A percentile compares a stretch with the other conserved stretches of the same genome.
phyloP scores from a whole-genome alignment of 2,888 invertebrate genomes.

The Tanaodytes sp. region DNA sequence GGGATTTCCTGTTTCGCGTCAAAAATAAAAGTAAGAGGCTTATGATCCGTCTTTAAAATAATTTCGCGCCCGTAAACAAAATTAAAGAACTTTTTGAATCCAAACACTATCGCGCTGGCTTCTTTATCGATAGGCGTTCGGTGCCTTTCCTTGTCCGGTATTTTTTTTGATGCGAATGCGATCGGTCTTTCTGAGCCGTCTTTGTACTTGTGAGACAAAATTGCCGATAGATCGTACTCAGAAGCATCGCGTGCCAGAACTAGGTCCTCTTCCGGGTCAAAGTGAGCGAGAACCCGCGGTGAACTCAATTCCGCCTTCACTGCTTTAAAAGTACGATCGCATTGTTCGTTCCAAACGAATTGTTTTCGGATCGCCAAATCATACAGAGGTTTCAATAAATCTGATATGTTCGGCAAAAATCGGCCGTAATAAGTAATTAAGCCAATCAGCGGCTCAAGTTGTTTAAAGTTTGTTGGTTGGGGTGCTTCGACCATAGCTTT shows the following conservation, averaged over 20 bases:
- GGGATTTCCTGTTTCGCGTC: slow-evolving; percentile 25
- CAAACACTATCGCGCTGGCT: slow-evolving; percentile 55
- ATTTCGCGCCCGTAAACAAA: slow-evolving; percentile 57
- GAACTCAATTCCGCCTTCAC: neutral
- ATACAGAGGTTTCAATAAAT: slow-evolving; percentile 5
- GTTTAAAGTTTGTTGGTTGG: slow-evolving; percentile 5
- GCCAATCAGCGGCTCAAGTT: slow-evolving; percentile 17
- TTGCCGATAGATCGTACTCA: slow-evolving; percentile 25
- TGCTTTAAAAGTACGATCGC: neutral
- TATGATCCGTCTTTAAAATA: slow-evolving; percentile 65
- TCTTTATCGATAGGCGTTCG: slow-evolving; percentile 59
- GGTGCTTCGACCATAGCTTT: slow-evolving; percentile 29
- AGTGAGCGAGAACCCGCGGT: slow-evolving; percentile 29
- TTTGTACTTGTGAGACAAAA: no score
- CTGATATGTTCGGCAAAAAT: slow-evolving; percentile 12
- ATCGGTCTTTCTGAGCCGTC: slow-evolving; percentile 46
- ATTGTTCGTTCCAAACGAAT: neutral
- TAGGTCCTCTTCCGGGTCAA: slow-evolving; percentile 22
- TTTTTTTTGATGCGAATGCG: slow-evolving; percentile 49
- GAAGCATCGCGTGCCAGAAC: slow-evolving; percentile 39
- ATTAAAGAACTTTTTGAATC: slow-evolving; percentile 52
- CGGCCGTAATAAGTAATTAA: slow-evolving; percentile 21
- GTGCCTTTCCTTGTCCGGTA: slow-evolving; percentile 48
- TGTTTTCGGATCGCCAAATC: slow-evolving; percentile 5
- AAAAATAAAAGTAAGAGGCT: slow-evolving; percentile 59